Evolutionary conservation across 2,113 vertebrate species (phyloP).

Genomic region (Erythrolamprus reginae): DNA sequence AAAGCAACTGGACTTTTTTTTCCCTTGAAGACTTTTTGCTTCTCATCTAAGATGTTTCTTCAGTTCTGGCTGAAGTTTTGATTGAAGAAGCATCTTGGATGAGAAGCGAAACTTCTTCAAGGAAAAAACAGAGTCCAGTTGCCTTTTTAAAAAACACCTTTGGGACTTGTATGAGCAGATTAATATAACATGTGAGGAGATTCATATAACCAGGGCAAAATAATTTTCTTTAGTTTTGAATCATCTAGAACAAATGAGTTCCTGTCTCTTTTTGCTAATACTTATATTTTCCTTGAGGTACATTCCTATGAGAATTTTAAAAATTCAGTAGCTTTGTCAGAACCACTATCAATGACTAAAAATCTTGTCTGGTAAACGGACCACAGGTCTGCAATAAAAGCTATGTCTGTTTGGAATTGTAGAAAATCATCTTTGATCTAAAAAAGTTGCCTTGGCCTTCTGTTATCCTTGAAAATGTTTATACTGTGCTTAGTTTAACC

Average conservation of each 20-base stretch:
- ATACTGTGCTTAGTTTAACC: not conserved
- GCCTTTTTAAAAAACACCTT: not conserved
- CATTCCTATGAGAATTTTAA: not conserved
- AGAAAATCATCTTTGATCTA: fast-evolving
- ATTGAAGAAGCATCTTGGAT: not conserved
- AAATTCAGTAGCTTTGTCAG: not conserved
- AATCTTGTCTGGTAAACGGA: not conserved
- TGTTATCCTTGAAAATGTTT: fast-evolving
- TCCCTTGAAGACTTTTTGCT: too few species aligned
- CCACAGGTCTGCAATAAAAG: not conserved
- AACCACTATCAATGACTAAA: not conserved
- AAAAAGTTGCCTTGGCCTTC: not conserved
- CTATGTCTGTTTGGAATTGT: not conserved
- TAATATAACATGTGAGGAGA: not conserved
- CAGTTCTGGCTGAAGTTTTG: not conserved
- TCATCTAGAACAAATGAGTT: not conserved
- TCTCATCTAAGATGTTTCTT: too few species aligned
- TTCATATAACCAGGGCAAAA: not conserved
- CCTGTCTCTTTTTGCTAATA: not conserved
- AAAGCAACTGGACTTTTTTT: not conserved
- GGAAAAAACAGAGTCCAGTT: not conserved
- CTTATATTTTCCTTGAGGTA: not conserved
- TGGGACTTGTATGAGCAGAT: not conserved
- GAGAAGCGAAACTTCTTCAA: not conserved
- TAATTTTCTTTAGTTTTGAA: not conserved